A percentile compares a stretch with the other conserved stretches of the same genome.
These are phyloP conservation scores for Drosophila watanabei DNA, from an alignment of 1,140 invertebrate species.

Conservation along the genomic window DNA sequence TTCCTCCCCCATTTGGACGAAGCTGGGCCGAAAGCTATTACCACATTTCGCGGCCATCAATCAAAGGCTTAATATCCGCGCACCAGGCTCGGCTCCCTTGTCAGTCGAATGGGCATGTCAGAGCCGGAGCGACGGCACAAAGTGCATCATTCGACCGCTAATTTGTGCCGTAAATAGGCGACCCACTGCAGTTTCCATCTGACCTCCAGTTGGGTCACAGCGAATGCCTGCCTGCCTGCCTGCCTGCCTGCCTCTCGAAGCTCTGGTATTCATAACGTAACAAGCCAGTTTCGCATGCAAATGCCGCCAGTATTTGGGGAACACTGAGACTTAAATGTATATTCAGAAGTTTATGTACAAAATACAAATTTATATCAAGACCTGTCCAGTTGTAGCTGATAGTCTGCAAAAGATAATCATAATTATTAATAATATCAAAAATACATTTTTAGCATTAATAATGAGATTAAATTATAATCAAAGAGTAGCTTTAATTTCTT, in stretches of 20 bases:
- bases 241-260: slow-evolving; percentile 3
- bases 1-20: background rate
- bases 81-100: slow-evolving; percentile 8
- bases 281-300: slow-evolving; percentile 58
- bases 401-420: background rate
- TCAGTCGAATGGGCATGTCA: slow-evolving; percentile 41
- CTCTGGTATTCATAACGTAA: slow-evolving; percentile 65
- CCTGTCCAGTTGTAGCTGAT: background rate
- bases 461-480: no score
- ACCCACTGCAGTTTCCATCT: slow-evolving; percentile 32
- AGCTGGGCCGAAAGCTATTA: slow-evolving; percentile 42
- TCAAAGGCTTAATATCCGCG: slow-evolving; percentile 69
- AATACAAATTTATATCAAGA: background rate
- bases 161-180: slow-evolving; percentile 55
- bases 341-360: background rate
- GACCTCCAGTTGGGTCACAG: slow-evolving; percentile 9
- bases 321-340: background rate
- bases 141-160: slow-evolving; percentile 56
- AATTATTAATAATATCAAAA: background rate
- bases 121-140: slow-evolving; percentile 29
- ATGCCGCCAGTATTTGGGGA: slow-evolving; percentile 32
- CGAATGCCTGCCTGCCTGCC: background rate
- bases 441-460: background rate
- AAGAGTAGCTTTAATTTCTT: background rate
- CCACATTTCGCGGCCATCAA: slow-evolving; percentile 45